Evolutionary conservation across 2,113 vertebrate species (phyloP).

Genomic region (Candoia aspera): DNA sequence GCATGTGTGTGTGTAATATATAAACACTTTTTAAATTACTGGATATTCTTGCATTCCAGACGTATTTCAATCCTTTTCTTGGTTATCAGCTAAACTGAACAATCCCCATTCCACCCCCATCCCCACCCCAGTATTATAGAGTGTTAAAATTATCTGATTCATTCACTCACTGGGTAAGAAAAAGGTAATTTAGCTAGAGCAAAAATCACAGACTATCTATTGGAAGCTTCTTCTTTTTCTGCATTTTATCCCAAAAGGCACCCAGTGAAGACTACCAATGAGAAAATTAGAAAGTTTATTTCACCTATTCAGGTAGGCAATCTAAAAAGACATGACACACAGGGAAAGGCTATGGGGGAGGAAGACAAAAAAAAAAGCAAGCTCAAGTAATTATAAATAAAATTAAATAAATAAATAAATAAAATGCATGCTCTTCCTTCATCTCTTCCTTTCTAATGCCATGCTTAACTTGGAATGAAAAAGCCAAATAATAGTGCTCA

Average conservation of each 20-base stretch:
- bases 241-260: not conserved
- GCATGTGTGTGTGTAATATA: constrained; percentile 21
- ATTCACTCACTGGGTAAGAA: not conserved
- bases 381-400: not conserved
- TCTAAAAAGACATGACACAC: not conserved
- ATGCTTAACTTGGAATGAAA: not conserved
- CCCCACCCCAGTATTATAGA: not conserved
- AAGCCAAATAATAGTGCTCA: not conserved
- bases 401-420: too few species aligned
- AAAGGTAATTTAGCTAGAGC: not conserved
- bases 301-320: not conserved
- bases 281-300: not conserved
- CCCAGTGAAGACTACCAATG: not conserved
- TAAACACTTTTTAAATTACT: constrained; percentile 51
- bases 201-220: not conserved
- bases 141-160: not conserved
- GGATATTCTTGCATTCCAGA: constrained; percentile 36
- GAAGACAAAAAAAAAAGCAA: not conserved
- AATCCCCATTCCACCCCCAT: constrained; percentile 27
- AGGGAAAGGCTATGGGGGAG: not conserved
- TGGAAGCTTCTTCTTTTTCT: not conserved
- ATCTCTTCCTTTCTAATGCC: not conserved
- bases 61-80: constrained; percentile 21
- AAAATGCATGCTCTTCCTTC: not conserved
- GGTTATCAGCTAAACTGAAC: constrained; percentile 15